Conservation (phyloP, 2,113 vertebrate genomes). For the Prionailurus bengalensis region DNA sequence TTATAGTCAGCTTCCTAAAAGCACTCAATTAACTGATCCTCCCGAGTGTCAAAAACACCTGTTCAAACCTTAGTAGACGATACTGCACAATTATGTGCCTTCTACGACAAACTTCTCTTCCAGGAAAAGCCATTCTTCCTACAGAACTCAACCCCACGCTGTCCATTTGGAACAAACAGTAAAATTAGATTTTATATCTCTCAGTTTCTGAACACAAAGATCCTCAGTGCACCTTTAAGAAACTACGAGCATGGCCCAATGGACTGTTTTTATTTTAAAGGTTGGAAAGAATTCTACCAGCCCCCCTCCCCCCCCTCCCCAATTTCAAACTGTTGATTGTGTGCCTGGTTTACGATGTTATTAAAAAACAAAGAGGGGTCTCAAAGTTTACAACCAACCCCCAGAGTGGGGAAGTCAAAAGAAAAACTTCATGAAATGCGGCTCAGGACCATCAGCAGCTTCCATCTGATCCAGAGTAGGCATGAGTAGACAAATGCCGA, state of each 20-base stretch:
- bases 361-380: slow-evolving; percentile 78
- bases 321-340: slow-evolving; percentile 74
- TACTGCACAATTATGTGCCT: neutral
- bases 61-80: slow-evolving; percentile 44
- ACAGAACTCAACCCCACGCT: neutral
- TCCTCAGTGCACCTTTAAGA: slow-evolving; percentile 64
- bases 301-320: slow-evolving; percentile 12
- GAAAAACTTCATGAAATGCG: slow-evolving; percentile 62
- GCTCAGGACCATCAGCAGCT: slow-evolving; percentile 41
- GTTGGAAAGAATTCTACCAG: slow-evolving; percentile 76
- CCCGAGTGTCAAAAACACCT: slow-evolving; percentile 69
- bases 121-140: slow-evolving; percentile 49
- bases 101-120: neutral
- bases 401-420: slow-evolving; percentile 65
- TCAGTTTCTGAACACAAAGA: slow-evolving; percentile 67
- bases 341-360: slow-evolving; percentile 72
- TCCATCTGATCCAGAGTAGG: slow-evolving; percentile 27
- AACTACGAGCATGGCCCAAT: slow-evolving; percentile 57
- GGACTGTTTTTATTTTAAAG: slow-evolving; percentile 73
- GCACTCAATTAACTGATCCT: neutral
- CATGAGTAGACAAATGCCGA: slow-evolving; percentile 57
- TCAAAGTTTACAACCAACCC: slow-evolving; percentile 71
- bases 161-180: slow-evolving; percentile 31
- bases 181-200: slow-evolving; percentile 62
- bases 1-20: neutral